Percentiles rank a stretch among this genome's conserved stretches.
Evolutionary conservation across 2,113 vertebrate genomes (phyloP).

Genomic region (Lagopus leucura): DNA sequence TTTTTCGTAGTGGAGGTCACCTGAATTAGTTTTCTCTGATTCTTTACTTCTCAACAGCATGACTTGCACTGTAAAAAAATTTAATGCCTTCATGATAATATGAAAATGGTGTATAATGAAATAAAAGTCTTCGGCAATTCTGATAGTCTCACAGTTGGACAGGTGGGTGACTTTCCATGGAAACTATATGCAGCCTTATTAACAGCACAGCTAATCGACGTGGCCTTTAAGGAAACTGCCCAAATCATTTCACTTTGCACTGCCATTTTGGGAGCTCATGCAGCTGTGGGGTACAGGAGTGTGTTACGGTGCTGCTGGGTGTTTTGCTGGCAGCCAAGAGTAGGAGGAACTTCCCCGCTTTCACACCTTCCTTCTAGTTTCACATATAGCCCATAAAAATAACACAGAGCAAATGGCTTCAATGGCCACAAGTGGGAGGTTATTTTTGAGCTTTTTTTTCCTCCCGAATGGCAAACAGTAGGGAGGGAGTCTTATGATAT

Average conservation of each 20-base stretch:
- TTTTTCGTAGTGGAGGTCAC: neutral
- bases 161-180: neutral
- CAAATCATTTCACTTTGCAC: neutral
- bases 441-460: constrained; percentile 6
- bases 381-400: constrained; percentile 37
- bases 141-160: fast-evolving
- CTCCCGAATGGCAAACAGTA: neutral
- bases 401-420: constrained; percentile 29
- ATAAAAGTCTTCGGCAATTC: neutral
- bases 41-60: neutral
- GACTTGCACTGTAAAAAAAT: neutral
- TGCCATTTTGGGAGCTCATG: fast-evolving
- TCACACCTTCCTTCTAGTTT: neutral
- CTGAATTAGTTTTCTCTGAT: neutral
- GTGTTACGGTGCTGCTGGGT: neutral
- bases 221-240: neutral
- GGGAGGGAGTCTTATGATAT: neutral
- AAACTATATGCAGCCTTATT: neutral
- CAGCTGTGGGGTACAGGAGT: neutral
- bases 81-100: neutral
- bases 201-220: neutral
- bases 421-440: neutral
- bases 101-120: neutral
- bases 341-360: neutral
- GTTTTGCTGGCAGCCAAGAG: neutral